Conservation (phyloP, 1,140 invertebrate genomes). For the Orussus abietinus region DNA sequence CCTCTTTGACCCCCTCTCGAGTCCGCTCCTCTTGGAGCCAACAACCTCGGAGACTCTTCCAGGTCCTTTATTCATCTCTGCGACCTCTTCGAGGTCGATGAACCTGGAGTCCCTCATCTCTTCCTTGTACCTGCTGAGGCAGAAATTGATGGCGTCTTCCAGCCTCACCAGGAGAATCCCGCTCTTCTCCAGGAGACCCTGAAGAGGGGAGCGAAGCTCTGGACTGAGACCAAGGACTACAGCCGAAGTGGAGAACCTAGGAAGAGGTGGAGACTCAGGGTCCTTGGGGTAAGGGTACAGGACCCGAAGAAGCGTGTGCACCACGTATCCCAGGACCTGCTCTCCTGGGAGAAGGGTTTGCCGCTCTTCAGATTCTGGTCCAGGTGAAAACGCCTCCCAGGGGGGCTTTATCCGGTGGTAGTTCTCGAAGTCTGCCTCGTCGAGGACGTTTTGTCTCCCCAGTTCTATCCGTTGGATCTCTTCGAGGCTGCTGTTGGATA, state of each 20-base stretch:
- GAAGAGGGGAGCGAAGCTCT: slow-evolving; percentile 43
- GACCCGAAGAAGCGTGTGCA: slow-evolving; percentile 55
- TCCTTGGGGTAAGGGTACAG: slow-evolving; percentile 53
- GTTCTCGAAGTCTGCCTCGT: slow-evolving; percentile 38
- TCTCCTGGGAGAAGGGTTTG: too few relatives aligned
- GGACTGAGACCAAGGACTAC: slow-evolving; percentile 53
- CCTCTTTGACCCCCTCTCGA: slow-evolving; percentile 4
- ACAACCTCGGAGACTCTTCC: too few relatives aligned
- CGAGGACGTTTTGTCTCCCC: slow-evolving; percentile 30
- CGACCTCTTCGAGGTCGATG: slow-evolving; percentile 47
- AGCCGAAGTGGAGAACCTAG: too few relatives aligned
- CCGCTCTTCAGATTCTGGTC: too few relatives aligned
- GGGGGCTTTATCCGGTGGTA: slow-evolving; percentile 37
- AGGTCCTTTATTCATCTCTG: too few relatives aligned
- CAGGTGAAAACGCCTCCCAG: slow-evolving; percentile 38
- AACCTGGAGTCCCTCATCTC: slow-evolving; percentile 53
- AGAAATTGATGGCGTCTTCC: slow-evolving; percentile 57
- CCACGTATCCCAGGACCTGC: slow-evolving; percentile 56
- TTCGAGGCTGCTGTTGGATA: too few relatives aligned
- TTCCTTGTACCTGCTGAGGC: slow-evolving; percentile 52
- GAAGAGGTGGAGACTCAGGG: slow-evolving; percentile 39
- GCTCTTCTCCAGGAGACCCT: slow-evolving; percentile 45
- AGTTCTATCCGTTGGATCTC: slow-evolving; percentile 22
- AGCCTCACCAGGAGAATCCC: slow-evolving; percentile 55
- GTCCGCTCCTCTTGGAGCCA: too few relatives aligned